Evolutionary conservation across 1,140 invertebrate genomes (phyloP).

Genomic region (Drosophila nasuta): DNA sequence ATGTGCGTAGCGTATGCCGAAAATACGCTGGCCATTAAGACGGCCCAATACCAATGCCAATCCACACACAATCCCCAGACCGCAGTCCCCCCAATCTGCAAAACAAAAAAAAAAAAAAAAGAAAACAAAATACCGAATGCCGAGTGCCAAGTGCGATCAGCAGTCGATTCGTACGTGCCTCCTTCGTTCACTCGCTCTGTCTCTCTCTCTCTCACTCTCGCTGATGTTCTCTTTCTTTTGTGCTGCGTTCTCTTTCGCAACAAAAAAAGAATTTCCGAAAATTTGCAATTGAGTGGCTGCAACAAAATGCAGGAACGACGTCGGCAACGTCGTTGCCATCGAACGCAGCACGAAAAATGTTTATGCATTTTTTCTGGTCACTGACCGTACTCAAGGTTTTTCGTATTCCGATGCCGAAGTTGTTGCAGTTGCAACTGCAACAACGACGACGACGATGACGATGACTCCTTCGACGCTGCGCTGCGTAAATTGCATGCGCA

Average conservation of each 20-base stretch:
- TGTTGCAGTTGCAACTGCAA: slow-evolving; percentile 3
- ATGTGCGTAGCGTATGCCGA: slow-evolving; percentile 81
- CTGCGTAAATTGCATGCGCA: slow-evolving; percentile 82
- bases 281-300: slow-evolving; percentile 79
- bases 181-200: slow-evolving; percentile 3
- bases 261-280: slow-evolving; percentile 73
- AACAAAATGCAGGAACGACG: slow-evolving; percentile 22
- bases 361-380: slow-evolving; percentile 83
- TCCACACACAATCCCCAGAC: slow-evolving; percentile 15
- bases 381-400: slow-evolving; percentile 83
- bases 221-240: no score
- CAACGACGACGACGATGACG: not conserved
- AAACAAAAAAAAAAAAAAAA: not conserved
- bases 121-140: slow-evolving; percentile 4
- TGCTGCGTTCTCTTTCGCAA: slow-evolving; percentile 14
- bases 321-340: slow-evolving; percentile 25
- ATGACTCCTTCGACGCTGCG: slow-evolving; percentile 66
- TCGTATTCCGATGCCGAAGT: slow-evolving; percentile 59
- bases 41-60: slow-evolving; percentile 36
- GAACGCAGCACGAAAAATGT: slow-evolving; percentile 73
- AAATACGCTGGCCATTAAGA: slow-evolving; percentile 76
- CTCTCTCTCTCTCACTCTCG: not conserved
- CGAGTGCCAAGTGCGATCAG: slow-evolving; percentile 42
- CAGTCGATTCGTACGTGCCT: slow-evolving; percentile 50
- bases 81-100: slow-evolving; percentile 20